phyloP scores from a whole-genome alignment of 1,140 invertebrate species.

The Branchinecta lindahli region DNA sequence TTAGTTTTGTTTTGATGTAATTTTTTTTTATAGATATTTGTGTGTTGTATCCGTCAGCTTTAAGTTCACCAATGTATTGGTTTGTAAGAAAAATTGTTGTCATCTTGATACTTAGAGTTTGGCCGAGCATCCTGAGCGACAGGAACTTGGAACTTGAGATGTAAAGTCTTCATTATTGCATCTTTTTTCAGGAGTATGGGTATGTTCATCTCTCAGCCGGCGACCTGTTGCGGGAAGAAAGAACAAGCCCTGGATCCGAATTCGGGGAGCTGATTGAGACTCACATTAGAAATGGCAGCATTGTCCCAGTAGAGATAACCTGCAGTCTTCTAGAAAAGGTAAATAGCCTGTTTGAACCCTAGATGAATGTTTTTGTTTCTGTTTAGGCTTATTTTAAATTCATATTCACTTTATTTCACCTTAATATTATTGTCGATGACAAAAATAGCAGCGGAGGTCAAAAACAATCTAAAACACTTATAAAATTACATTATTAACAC shows the following conservation, averaged over 20 bases:
- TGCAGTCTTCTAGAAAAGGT: constrained; percentile 73
- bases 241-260: constrained; percentile 61
- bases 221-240: constrained; percentile 82
- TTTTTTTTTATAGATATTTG: constrained; percentile 11
- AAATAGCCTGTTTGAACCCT: constrained; percentile 19
- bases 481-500: too few relatives aligned
- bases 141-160: neutral
- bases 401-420: too few relatives aligned
- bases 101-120: neutral
- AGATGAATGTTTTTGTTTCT: neutral
- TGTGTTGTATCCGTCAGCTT: constrained; percentile 13
- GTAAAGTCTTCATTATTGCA: neutral
- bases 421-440: too few relatives aligned
- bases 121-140: neutral
- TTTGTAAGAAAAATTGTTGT: too few relatives aligned
- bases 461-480: too few relatives aligned
- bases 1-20: constrained; percentile 11
- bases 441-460: too few relatives aligned
- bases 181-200: constrained; percentile 48
- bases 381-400: neutral
- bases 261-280: constrained; percentile 84
- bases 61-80: too few relatives aligned
- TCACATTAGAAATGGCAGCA: constrained; percentile 84
- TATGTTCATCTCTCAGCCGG: constrained; percentile 97
- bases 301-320: constrained; percentile 97